A percentile compares a stretch with the other conserved stretches of the same genome.
These are phyloP conservation scores for Pampusana beccarii DNA, from an alignment of 2,113 vertebrate genomes.

Conservation along the genomic window DNA sequence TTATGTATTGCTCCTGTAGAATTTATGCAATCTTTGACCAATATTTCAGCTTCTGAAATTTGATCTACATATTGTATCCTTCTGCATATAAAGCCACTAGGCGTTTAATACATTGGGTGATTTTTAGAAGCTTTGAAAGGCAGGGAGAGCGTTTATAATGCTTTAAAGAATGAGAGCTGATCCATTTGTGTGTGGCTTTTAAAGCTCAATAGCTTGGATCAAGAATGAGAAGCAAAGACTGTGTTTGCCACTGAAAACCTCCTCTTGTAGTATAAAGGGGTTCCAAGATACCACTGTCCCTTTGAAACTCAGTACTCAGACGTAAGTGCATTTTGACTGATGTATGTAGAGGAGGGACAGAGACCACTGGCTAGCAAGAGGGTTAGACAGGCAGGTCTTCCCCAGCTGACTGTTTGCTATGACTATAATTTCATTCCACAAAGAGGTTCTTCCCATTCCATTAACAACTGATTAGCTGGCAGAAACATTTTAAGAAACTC, in stretches of 20 bases:
- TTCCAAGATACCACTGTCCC: background rate
- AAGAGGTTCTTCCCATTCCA: background rate
- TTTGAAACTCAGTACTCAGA: background rate
- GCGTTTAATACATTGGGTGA: background rate
- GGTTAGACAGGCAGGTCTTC: background rate
- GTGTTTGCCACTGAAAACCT: background rate
- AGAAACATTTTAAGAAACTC: background rate
- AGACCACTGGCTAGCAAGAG: background rate
- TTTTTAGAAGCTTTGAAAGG: background rate
- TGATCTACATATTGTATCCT: background rate
- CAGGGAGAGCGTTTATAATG: background rate
- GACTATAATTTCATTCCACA: background rate
- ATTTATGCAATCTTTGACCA: background rate
- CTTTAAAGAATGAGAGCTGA: background rate
- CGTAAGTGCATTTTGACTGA: background rate
- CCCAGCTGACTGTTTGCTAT: background rate
- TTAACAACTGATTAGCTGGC: background rate
- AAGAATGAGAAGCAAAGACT: background rate
- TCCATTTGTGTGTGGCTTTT: conserved; percentile 5
- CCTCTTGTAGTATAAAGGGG: background rate
- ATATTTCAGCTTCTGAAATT: background rate
- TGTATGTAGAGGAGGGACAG: background rate
- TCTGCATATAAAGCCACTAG: background rate
- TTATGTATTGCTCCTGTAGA: background rate
- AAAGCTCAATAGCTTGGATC: background rate